phyloP scores from a whole-genome alignment of 2,888 invertebrate species.

The Ornithoptera priamus region DNA sequence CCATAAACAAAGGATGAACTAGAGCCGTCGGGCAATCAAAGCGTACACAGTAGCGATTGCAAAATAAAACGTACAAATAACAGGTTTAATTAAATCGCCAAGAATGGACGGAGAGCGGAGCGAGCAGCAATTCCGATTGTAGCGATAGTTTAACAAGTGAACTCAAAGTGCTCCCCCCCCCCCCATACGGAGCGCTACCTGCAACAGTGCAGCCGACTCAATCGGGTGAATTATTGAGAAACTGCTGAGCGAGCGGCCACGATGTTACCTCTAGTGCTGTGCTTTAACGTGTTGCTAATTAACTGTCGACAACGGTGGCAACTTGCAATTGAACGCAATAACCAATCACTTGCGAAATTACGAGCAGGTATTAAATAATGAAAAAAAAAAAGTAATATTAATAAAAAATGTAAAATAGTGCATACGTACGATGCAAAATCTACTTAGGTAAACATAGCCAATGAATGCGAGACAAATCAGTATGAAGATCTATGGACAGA shows the following conservation, averaged over 20 bases:
- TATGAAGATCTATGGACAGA: no score
- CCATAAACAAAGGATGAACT: slow-evolving; percentile 52
- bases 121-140: slow-evolving; percentile 65
- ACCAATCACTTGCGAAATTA: background rate
- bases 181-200: slow-evolving; percentile 60
- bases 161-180: slow-evolving; percentile 58
- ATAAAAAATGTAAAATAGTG: no score
- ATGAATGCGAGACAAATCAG: no score
- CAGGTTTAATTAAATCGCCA: slow-evolving; percentile 79
- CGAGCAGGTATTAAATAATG: background rate
- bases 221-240: slow-evolving; percentile 47
- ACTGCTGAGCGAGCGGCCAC: slow-evolving; percentile 37
- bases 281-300: slow-evolving; percentile 24
- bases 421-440: no score
- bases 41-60: slow-evolving; percentile 64
- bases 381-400: no score
- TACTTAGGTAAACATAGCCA: no score
- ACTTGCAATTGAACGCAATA: background rate
- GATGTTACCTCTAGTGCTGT: slow-evolving; percentile 29
- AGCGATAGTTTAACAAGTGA: slow-evolving; percentile 75
- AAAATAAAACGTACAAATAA: slow-evolving; percentile 78
- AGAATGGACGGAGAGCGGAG: slow-evolving; percentile 49
- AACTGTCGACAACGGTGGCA: slow-evolving; percentile 11
- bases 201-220: slow-evolving; percentile 55
- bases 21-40: slow-evolving; percentile 67